Base-by-base conservation (phyloP, 2,797 vertebrate species). In the Halcyon leucocephala region DNA sequence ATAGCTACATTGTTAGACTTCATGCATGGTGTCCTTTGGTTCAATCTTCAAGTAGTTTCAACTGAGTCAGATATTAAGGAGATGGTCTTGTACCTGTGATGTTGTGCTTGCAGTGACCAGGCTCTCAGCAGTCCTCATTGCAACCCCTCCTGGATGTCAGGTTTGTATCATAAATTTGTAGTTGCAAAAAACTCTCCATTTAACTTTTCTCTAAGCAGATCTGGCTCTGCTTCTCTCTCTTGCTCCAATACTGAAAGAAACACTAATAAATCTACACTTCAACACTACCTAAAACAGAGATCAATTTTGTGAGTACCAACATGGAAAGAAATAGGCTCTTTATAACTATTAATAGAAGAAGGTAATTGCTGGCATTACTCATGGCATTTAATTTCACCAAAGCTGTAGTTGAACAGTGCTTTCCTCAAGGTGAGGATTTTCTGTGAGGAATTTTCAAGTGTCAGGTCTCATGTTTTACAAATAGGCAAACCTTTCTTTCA, bases 361-460 rank as follows among this genome's bases (percentile, higher is more conserved):
- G 72, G 76, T 96, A 98, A 96, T 96, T 97, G 73, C 66, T 85
- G 80, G 37, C 87, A 97, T 98, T 97, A 97, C 95, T 98, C 93
- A 98, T 7, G 19, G 89, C 79, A 93, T 96, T 98, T 98, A 97
- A 97, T 97, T 97, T 95, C 94, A 85, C 78, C 84, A 57, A 92
- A 97, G 86, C 69, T 84, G 55, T 69, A 85, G 64, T 16, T 76
- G 83, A 86, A 93, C 70, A 88, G 64, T 95, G 49, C 69, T 93
- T 96, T 97, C 81, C 93, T 94, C 95, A 93, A 95, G 90, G 93
- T 97, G 85, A 93, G 58, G 51, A 85, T 97, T 97, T 97, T 97
- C 86, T 73, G 29, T 42, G 73, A 94, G 81, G 41, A 65, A 57
- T 95, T 95, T 93, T 96, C 77, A 96, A 80, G 55, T 18, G 39